Conservation (phyloP, 2,797 vertebrate genomes). For the Paramormyrops hopkinsi region DNA sequence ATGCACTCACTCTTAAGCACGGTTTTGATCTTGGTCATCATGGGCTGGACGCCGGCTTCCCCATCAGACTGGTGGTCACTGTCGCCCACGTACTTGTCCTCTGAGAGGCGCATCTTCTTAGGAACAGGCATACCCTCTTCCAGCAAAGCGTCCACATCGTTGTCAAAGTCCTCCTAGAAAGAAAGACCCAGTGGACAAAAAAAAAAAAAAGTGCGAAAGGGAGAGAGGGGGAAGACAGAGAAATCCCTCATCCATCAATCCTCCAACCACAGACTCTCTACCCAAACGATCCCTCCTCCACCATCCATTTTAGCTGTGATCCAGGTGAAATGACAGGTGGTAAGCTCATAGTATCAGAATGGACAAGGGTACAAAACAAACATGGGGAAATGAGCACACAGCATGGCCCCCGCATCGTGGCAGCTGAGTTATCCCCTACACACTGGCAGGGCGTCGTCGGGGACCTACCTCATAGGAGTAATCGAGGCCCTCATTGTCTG, state of each 20-base stretch:
- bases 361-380: not conserved
- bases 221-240: slow-evolving; percentile 18
- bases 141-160: slow-evolving; percentile 92
- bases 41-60: slow-evolving; percentile 91
- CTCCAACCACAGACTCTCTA: not conserved
- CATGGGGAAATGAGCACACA: not conserved
- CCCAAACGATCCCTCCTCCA: not conserved
- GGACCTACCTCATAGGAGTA: slow-evolving; percentile 88
- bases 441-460: not conserved
- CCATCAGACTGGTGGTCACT: slow-evolving; percentile 91
- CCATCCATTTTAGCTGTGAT: not conserved
- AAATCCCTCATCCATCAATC: slow-evolving; percentile 3
- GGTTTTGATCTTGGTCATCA: slow-evolving; percentile 99
- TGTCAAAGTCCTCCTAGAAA: slow-evolving; percentile 97
- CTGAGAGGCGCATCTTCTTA: slow-evolving; percentile 84
- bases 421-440: not conserved
- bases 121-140: slow-evolving; percentile 92
- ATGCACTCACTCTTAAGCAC: slow-evolving; percentile 92
- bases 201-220: not conserved
- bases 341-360: not conserved
- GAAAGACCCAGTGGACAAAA: slow-evolving; percentile 42
- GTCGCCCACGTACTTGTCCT: slow-evolving; percentile 77
- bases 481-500: slow-evolving; percentile 77
- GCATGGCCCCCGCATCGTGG: not conserved
- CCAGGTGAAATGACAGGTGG: not conserved